A percentile compares a stretch with the other conserved stretches of the same genome.
These are phyloP conservation scores for Paracanthobrama guichenoti DNA, from an alignment of 2,113 vertebrate species.

Conservation along the genomic window DNA sequence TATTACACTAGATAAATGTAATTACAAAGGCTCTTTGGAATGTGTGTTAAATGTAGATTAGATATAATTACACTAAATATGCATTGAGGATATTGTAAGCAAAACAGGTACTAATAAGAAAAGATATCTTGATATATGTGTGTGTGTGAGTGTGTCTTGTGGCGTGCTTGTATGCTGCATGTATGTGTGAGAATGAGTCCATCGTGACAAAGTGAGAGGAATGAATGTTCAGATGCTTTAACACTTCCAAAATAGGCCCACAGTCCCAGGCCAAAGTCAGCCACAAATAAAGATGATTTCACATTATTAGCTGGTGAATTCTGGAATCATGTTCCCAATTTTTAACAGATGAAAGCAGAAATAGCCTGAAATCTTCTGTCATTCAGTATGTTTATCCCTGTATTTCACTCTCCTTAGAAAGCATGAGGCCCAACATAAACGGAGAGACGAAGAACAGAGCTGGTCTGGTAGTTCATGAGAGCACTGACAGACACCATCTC, in stretches of 20 bases:
- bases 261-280: constrained; percentile 21
- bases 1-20: background rate
- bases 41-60: background rate
- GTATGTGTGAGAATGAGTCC: constrained; percentile 48
- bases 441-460: constrained; percentile 86
- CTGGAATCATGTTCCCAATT: constrained; percentile 12
- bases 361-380: background rate
- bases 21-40: background rate
- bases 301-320: constrained; percentile 5
- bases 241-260: constrained; percentile 39
- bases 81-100: background rate
- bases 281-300: constrained; percentile 25
- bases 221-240: constrained; percentile 32
- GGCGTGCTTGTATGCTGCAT: constrained; percentile 54
- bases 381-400: constrained; percentile 15
- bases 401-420: constrained; percentile 72
- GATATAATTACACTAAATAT: background rate
- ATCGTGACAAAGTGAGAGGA: constrained; percentile 60
- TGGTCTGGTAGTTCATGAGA: constrained; percentile 84
- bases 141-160: background rate
- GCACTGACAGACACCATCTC: constrained; percentile 91
- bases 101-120: background rate
- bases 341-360: background rate
- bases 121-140: background rate
- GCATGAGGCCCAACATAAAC: constrained; percentile 83